Evolutionary conservation across 2,113 vertebrate species (phyloP).

Genomic region (Colistium nudipinnis): DNA sequence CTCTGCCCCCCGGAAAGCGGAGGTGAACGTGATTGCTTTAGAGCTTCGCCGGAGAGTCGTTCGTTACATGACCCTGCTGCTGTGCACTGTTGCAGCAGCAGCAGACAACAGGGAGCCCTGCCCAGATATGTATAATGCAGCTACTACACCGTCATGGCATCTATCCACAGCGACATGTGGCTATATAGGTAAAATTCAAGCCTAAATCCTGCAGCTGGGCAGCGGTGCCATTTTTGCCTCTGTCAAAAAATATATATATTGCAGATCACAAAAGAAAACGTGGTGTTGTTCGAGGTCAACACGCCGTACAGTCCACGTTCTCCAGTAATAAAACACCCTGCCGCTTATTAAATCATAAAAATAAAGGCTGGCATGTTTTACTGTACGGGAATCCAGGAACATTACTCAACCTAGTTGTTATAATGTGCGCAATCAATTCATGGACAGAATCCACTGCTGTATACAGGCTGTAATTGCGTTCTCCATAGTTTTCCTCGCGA

Average conservation of each 20-base stretch:
- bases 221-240: constrained; percentile 4
- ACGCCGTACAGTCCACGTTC: too few relatives aligned
- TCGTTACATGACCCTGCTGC: background rate
- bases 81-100: constrained; percentile 10
- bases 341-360: too few relatives aligned
- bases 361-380: background rate
- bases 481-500: constrained; percentile 5
- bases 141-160: constrained; percentile 9
- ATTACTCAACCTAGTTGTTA: background rate
- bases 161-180: constrained; percentile 22
- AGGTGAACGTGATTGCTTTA: constrained; percentile 13
- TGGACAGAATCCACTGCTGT: constrained; percentile 1
- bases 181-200: constrained; percentile 53
- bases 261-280: background rate
- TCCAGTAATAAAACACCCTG: too few relatives aligned
- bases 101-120: constrained; percentile 1
- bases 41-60: constrained; percentile 11
- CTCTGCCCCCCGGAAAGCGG: background rate
- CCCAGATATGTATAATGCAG: constrained; percentile 8
- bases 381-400: background rate
- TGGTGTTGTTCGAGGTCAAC: too few relatives aligned
- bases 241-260: background rate
- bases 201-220: constrained; percentile 18
- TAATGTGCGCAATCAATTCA: constrained; percentile 2
- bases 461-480: background rate